Percentiles rank a stretch among this genome's conserved stretches.
These are phyloP conservation scores for Delia radicum DNA, from an alignment of 1,140 invertebrate species.

Conservation along the genomic window DNA sequence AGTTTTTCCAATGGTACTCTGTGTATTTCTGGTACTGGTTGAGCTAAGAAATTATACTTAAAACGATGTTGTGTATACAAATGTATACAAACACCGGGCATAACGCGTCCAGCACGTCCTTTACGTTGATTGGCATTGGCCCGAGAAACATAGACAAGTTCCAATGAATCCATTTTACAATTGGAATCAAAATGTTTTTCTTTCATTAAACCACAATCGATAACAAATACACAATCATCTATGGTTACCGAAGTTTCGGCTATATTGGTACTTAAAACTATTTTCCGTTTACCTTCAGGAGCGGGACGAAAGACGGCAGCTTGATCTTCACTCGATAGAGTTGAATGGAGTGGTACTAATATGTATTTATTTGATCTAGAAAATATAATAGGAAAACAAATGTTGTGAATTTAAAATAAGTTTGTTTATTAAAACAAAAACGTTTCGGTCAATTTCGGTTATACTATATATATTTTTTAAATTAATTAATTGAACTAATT, in stretches of 20 bases:
- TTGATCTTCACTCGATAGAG: constrained; percentile 80
- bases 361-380: constrained; percentile 65
- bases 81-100: constrained; percentile 80
- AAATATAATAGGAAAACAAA: too few relatives aligned
- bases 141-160: constrained; percentile 76
- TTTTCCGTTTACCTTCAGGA: constrained; percentile 73
- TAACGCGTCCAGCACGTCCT: constrained; percentile 84
- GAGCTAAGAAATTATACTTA: constrained; percentile 63
- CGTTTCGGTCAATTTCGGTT: too few relatives aligned
- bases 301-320: constrained; percentile 69
- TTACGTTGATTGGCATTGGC: constrained; percentile 81
- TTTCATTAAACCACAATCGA: constrained; percentile 89
- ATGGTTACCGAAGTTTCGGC: constrained; percentile 94
- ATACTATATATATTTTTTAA: too few relatives aligned
- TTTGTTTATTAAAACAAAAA: too few relatives aligned
- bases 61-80: constrained; percentile 75
- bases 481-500: too few relatives aligned
- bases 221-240: constrained; percentile 89
- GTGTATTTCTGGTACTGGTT: constrained; percentile 82
- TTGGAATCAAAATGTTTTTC: constrained; percentile 83
- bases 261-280: constrained; percentile 91
- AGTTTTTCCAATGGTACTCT: constrained; percentile 83
- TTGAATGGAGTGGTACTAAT: constrained; percentile 80
- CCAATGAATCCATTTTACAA: constrained; percentile 81
- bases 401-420: too few relatives aligned